These are phyloP conservation scores for Cirrhinus mrigala DNA, from an alignment of 2,797 vertebrate species.

Conservation along the genomic window DNA sequence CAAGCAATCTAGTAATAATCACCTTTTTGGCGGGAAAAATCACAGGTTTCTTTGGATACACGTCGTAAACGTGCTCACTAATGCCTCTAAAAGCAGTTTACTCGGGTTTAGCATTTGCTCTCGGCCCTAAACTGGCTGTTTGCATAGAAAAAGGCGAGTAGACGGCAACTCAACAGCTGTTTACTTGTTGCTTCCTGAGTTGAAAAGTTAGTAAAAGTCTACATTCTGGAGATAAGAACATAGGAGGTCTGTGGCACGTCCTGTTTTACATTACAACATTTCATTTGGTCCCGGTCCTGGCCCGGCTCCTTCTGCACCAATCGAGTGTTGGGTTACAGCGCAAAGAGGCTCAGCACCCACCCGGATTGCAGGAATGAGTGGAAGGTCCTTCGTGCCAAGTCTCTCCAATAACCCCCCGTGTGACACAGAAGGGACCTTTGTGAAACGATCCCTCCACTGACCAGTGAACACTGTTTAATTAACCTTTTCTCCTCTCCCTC, in stretches of 20 bases:
- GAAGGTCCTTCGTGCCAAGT: constrained; percentile 49
- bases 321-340: constrained; percentile 54
- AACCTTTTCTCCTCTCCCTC: constrained; percentile 59
- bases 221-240: constrained; percentile 51
- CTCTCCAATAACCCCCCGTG: constrained; percentile 48
- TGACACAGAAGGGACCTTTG: constrained; percentile 63
- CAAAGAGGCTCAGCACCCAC: constrained; percentile 47
- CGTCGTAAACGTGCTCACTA: not conserved
- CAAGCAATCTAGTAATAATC: not conserved
- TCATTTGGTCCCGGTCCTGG: constrained; percentile 51
- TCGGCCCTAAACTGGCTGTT: not conserved
- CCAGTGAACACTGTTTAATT: constrained; percentile 59
- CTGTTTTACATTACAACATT: constrained; percentile 54
- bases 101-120: constrained; percentile 15
- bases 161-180: constrained; percentile 23
- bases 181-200: constrained; percentile 37
- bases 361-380: constrained; percentile 52
- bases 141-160: constrained; percentile 11
- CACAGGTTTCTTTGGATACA: not conserved
- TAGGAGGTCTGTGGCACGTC: constrained; percentile 44
- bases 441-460: constrained; percentile 54
- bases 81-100: constrained; percentile 28
- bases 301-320: constrained; percentile 42
- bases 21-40: not conserved
- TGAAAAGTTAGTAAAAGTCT: constrained; percentile 42